Evolutionary conservation across 2,113 vertebrate species (phyloP).

Genomic region (Phoenicopterus ruber): DNA sequence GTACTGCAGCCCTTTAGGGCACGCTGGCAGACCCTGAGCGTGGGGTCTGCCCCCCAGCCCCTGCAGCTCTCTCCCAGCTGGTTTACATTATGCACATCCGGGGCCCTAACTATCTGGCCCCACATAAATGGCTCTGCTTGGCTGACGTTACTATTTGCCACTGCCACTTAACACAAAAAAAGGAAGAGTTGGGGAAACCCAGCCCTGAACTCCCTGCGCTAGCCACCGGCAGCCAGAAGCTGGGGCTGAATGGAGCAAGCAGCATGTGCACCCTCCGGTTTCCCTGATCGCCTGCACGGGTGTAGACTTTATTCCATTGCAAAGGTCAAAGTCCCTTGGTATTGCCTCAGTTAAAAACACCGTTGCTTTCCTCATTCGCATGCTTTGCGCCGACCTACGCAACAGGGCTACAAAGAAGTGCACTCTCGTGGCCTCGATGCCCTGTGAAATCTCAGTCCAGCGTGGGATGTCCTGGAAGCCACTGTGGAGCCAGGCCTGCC

Average conservation of each 20-base stretch:
- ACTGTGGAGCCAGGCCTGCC: accelerated
- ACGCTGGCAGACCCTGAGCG: neutral
- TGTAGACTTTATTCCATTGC: neutral
- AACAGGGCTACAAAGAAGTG: neutral
- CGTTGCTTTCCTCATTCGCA: neutral
- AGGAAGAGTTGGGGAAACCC: neutral
- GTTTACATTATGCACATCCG: neutral
- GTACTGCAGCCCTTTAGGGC: neutral
- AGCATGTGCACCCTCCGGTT: neutral
- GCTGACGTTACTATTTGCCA: neutral
- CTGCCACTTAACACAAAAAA: neutral
- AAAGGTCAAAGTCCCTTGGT: neutral
- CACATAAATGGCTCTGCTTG: neutral
- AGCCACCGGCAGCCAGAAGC: neutral
- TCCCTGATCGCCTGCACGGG: neutral
- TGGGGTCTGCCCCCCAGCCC: neutral
- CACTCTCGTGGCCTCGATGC: neutral
- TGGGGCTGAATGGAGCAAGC: neutral
- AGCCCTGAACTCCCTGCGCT: neutral
- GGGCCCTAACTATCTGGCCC: neutral
- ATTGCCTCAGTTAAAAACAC: neutral
- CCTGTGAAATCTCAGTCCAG: neutral
- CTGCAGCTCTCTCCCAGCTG: neutral
- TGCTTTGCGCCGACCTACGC: neutral
- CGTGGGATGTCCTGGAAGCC: neutral